These are phyloP conservation scores for Zonitis immaculata DNA, from an alignment of 2,888 invertebrate species.

Conservation along the genomic window DNA sequence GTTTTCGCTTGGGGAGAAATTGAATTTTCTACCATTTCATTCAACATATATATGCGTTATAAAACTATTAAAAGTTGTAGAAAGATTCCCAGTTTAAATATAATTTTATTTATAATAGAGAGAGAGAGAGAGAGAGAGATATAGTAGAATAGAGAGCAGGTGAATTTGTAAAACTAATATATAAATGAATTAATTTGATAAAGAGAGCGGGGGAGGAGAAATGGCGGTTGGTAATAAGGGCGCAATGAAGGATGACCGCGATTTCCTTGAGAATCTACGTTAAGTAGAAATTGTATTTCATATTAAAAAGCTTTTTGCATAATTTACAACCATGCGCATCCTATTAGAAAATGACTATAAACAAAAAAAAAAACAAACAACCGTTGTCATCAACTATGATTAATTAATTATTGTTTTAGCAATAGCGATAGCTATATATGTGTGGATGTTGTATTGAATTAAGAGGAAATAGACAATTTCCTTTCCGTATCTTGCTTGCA, in stretches of 20 bases:
- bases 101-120: background rate
- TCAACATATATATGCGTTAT: background rate
- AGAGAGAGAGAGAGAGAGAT: no score
- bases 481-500: constrained; percentile 18
- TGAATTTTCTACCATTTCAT: background rate
- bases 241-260: background rate
- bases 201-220: background rate
- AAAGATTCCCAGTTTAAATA: background rate
- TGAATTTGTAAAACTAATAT: background rate
- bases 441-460: background rate
- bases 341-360: constrained; percentile 18
- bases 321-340: constrained; percentile 18
- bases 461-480: background rate
- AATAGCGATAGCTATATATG: no score
- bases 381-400: constrained; percentile 15
- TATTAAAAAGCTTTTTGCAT: constrained; percentile 10
- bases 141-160: background rate
- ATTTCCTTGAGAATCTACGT: background rate
- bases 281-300: background rate
- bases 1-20: background rate
- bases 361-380: no score
- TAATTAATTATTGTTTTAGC: no score
- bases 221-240: background rate
- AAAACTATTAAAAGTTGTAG: background rate
- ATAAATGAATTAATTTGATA: background rate